Percentiles rank a stretch among this genome's conserved stretches.
Evolutionary conservation across 2,888 invertebrate genomes (phyloP).

Genomic region (Octonoba sinensis): DNA sequence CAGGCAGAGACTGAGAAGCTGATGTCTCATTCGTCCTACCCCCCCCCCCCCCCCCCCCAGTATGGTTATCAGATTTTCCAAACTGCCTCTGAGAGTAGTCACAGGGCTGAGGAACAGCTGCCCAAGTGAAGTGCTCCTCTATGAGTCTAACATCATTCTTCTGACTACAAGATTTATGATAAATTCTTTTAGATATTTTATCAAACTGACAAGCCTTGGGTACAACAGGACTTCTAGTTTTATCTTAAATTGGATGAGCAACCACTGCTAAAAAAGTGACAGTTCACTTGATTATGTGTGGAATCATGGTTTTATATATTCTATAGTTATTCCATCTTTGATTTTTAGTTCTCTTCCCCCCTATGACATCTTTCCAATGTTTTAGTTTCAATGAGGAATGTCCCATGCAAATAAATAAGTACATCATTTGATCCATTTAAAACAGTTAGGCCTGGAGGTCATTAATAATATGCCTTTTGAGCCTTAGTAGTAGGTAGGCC

Average conservation of each 20-base stretch:
- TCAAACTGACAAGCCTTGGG: constrained; percentile 15
- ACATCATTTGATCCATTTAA: no score
- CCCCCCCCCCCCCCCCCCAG: no score
- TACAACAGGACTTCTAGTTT: constrained; percentile 18
- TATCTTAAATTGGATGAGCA: constrained; percentile 22
- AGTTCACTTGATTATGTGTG: not conserved
- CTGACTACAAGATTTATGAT: not conserved
- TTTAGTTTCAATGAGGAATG: no score
- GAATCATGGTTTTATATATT: constrained; percentile 1
- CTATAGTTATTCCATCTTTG: not conserved
- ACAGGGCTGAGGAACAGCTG: constrained; percentile 15
- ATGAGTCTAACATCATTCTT: constrained; percentile 6
- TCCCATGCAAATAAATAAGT: no score
- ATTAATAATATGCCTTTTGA: no score
- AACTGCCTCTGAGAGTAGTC: constrained; percentile 15
- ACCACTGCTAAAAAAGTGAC: not conserved
- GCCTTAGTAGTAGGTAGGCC: constrained; percentile 7
- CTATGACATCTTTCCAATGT: no score
- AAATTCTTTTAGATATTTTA: constrained; percentile 22
- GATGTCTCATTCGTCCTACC: constrained; percentile 7
- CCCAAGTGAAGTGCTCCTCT: constrained; percentile 13
- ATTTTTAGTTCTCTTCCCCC: no score
- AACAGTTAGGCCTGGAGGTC: no score
- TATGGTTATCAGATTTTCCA: constrained; percentile 13
- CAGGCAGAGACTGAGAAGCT: not conserved